These are phyloP conservation scores for Halcyon smyrnensis DNA, from an alignment of 2,797 vertebrate genomes.

Conservation along the genomic window DNA sequence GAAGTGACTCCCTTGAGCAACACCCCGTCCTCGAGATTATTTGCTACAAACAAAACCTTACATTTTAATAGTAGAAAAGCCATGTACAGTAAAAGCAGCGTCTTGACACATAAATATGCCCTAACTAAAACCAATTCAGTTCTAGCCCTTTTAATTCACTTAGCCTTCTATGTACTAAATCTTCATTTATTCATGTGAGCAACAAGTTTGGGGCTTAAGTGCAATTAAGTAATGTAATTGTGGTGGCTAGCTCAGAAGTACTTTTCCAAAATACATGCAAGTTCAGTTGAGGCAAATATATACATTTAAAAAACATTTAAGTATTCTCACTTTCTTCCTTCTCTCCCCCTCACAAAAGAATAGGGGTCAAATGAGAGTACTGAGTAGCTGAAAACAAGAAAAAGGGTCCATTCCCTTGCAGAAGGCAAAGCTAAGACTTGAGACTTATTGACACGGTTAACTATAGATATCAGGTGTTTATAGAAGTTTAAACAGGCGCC, in stretches of 20 bases:
- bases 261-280: neutral
- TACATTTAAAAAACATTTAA: too few relatives aligned
- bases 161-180: neutral
- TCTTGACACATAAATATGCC: neutral
- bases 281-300: neutral
- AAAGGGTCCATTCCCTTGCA: neutral
- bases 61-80: neutral
- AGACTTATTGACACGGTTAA: neutral
- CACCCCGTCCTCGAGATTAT: neutral
- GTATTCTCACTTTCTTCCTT: neutral
- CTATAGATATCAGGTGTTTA: neutral
- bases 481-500: neutral
- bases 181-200: neutral
- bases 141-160: neutral
- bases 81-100: fast-evolving
- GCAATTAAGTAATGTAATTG: neutral
- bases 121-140: neutral
- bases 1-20: neutral
- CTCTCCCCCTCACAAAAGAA: neutral
- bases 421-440: neutral
- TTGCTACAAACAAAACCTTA: neutral
- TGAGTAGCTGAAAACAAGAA: neutral
- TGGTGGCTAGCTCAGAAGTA: neutral
- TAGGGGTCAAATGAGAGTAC: neutral
- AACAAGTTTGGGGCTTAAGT: neutral